Evolutionary conservation across 2,888 invertebrate genomes (phyloP), one percentile per base, ranked within the genome.

Genomic region (Nemurella pictetii): DNA sequence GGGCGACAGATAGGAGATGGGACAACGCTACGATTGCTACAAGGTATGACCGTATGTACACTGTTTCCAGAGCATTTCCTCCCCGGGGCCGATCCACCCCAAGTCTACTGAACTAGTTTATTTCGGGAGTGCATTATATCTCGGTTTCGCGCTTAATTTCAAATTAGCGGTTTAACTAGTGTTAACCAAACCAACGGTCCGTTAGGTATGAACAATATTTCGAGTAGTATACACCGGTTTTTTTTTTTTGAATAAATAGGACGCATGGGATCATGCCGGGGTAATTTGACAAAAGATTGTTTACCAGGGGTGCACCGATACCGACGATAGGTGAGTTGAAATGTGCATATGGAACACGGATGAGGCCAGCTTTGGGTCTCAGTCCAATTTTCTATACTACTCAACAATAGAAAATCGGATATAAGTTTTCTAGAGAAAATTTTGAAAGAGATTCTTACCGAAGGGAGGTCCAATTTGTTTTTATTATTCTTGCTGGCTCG

Each of bases 61-160:
- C 5, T 15, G 55, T 55, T 55, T 55, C 1, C 1, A 55, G 20
- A 1, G 55, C 55, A 55, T 12, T 3, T 7, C 20, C 55, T 55
- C 55, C 55, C 5, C 20, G 55, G 55, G 20, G 9, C 9, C 15
- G 20, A 55, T 20, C 55, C 5, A 26, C 75, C 75, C 28, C 26
- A 75, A 75, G 15, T 28, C 74, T 26, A 20, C 7, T 75, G 75
- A 28, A 75, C 75, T 75, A 75, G 75, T 75, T 75, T 75, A 27
- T 28, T n/a, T 27, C 55, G 55, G 27, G 3, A 75, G 75, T 75
- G 27, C 27, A 75, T 75, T 28, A 75, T n/a, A 30, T n/a, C 30
- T 80, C 28, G 80, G 80, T 80, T 80, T 80, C n/a, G 80, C 80
- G 80, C 80, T 80, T 80, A 29, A 80, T 80, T 80, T 80, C 80